A percentile compares a stretch with the other conserved stretches of the same genome.
phyloP scores from a whole-genome alignment of 1,140 invertebrate genomes.

The Atta texana region DNA sequence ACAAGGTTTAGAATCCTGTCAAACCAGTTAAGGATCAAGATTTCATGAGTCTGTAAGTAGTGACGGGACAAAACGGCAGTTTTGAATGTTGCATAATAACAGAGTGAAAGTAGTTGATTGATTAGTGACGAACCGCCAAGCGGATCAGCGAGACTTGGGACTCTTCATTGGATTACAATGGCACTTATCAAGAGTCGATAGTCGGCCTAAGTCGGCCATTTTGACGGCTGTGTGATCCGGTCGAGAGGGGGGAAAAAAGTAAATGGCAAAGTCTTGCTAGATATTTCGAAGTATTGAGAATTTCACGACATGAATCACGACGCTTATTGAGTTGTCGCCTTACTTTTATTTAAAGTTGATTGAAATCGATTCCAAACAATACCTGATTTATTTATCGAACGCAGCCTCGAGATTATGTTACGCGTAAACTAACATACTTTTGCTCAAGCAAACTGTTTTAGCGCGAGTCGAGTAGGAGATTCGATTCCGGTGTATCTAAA shows the following conservation, averaged over 20 bases:
- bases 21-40: slow-evolving; percentile 38
- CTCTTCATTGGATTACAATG: slow-evolving; percentile 39
- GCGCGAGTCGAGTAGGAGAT: slow-evolving; percentile 10
- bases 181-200: slow-evolving; percentile 31
- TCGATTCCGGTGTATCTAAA: slow-evolving; percentile 32
- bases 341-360: neutral
- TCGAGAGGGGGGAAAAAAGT: neutral
- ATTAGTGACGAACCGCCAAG: slow-evolving; percentile 16
- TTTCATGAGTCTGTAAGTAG: neutral
- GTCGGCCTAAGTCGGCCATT: neutral
- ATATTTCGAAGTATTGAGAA: neutral
- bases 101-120: slow-evolving; percentile 49
- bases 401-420: slow-evolving; percentile 12
- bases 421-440: slow-evolving; percentile 6
- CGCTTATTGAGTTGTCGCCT: neutral
- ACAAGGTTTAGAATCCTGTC: neutral
- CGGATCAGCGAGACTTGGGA: slow-evolving; percentile 4
- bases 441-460: slow-evolving; percentile 17
- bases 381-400: slow-evolving; percentile 5
- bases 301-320: neutral
- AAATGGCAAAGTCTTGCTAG: neutral
- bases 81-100: slow-evolving; percentile 52
- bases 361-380: too few species aligned
- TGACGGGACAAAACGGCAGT: slow-evolving; percentile 34
- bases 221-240: neutral